A percentile compares a stretch with the other conserved stretches of the same genome.
These are phyloP conservation scores for Sarcoramphus papa DNA, from an alignment of 2,797 vertebrate genomes.

Conservation along the genomic window DNA sequence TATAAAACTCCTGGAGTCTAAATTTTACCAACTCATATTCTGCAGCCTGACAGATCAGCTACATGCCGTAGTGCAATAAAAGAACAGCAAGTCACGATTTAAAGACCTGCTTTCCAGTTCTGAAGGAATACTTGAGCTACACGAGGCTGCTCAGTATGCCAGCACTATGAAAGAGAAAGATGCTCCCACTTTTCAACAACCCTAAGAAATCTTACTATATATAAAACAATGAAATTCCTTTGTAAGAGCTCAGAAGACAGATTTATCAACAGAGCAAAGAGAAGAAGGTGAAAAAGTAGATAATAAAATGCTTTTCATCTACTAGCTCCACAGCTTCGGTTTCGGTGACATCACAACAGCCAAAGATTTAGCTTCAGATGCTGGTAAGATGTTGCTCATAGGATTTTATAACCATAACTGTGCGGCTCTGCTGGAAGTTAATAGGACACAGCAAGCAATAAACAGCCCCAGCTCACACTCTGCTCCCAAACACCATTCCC, in stretches of 20 bases:
- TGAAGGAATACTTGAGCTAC: neutral
- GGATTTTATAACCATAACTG: neutral
- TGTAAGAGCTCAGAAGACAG: neutral
- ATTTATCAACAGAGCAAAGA: neutral
- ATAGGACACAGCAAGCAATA: neutral
- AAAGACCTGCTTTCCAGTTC: neutral
- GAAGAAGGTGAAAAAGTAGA: neutral
- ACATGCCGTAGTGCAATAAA: neutral
- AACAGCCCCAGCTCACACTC: neutral
- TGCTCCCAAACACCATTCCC: neutral
- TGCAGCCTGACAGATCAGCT: neutral
- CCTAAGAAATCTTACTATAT: neutral
- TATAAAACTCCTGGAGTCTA: neutral
- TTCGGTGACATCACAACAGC: neutral
- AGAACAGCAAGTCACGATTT: neutral
- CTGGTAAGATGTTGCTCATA: neutral
- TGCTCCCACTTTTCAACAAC: neutral
- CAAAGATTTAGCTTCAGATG: neutral
- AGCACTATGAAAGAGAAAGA: neutral
- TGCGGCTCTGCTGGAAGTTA: neutral
- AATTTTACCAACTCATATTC: neutral
- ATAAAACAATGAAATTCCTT: neutral
- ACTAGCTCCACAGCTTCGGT: neutral
- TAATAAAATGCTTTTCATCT: neutral
- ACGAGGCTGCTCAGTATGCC: neutral